Conservation (phyloP, 30 jellyfish, hydroid and myxozoan species). For the Turritopsis rubra region DNA sequence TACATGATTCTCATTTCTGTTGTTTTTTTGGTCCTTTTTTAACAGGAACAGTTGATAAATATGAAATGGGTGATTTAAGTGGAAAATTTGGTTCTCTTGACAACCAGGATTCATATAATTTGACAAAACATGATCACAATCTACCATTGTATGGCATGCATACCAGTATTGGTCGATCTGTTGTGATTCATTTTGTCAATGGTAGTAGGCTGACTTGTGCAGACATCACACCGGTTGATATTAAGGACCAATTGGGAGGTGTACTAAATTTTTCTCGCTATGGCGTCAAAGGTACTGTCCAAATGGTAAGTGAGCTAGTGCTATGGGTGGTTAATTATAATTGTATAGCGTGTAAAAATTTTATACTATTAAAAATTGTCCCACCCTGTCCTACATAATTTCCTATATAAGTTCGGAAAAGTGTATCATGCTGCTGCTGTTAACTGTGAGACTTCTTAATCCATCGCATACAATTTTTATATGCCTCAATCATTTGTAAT, state of each 20-base stretch:
- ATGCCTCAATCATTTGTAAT: no score
- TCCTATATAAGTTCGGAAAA: no score
- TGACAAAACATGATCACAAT: slow-evolving; percentile 37
- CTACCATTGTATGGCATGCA: slow-evolving; percentile 64
- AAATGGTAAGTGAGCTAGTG: slow-evolving; percentile 4
- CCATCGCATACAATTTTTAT: no score
- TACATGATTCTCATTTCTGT: background rate
- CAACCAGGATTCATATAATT: slow-evolving; percentile 6
- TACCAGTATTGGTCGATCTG: slow-evolving; percentile 60
- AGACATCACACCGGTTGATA: slow-evolving; percentile 35
- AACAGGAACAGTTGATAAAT: slow-evolving; percentile 72
- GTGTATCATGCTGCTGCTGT: no score
- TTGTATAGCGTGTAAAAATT: background rate
- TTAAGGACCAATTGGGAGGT: background rate
- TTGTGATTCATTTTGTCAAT: slow-evolving; percentile 61
- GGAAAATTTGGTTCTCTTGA: slow-evolving; percentile 76
- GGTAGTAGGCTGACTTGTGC: slow-evolving; percentile 74
- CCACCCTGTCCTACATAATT: no score
- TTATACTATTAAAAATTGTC: background rate
- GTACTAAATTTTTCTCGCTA: slow-evolving; percentile 15
- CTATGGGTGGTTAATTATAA: no score
- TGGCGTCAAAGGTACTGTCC: slow-evolving; percentile 11
- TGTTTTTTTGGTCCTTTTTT: background rate
- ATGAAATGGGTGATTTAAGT: slow-evolving; percentile 89
- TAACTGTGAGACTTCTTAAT: no score